Evolutionary conservation across 2,797 vertebrate genomes (phyloP), one percentile per base, ranked within the genome.

Genomic region (Fistularia commersonii): DNA sequence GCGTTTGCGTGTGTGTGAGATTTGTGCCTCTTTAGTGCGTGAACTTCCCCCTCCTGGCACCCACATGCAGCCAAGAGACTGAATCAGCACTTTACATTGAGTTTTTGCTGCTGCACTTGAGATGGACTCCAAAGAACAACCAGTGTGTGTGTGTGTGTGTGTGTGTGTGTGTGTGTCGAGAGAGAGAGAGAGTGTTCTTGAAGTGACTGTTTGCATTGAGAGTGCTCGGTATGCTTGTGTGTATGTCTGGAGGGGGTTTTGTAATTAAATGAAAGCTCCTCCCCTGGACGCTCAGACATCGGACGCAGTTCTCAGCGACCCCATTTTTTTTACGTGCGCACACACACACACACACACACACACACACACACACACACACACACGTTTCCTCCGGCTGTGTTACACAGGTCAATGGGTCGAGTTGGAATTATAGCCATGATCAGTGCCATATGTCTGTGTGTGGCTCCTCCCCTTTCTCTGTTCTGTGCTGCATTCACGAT

Each of bases 211-310:
- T n/a, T 55, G 35, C 9, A 8, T 3, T 46, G 43, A 46, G 49
- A 15, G 54, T 54, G 3, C 43, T 50, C 11, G 23, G 56, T 46
- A 51, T 58, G 48, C 49, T 45, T 49, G 40, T 53, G 47, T 31
- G 36, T 6, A 35, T 45, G 51, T 39, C 15, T 40, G 10, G 11
- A 36, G 37, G 64, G 49, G 51, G 8, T 38, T 8, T 45, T 63
- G 66, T 80, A 80, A 86, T 85, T 81, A 80, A 72, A 84, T 74
- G 70, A 74, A 74, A 53, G 48, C 60, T 75, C 83, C 57, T 66
- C 69, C 78, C 69, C 76, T 66, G 54, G 14, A 37, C 65, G 48
- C 48, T 49, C 54, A 72, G 70, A 78, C 69, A 66, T 66, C 69
- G 72, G 69, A 83, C 80, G 75, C 77, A 78, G 77, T 79, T 72